Percentiles rank a stretch among this genome's conserved stretches.
Conservation (phyloP, 2,888 invertebrate species). For the Hydropsyche betteni region DNA sequence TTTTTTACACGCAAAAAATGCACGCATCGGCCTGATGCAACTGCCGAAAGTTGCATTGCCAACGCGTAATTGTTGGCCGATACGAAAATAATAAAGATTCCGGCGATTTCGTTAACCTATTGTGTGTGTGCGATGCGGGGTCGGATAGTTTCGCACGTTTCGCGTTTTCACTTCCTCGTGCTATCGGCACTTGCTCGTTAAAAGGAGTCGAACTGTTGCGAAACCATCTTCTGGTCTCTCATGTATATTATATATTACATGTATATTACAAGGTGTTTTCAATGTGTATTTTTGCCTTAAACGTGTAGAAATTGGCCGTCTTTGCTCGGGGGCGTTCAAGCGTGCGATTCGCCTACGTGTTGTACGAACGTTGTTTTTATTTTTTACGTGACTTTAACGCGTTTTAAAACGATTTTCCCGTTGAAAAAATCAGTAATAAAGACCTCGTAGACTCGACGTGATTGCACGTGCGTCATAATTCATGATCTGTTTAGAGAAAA, state of each 20-base stretch:
- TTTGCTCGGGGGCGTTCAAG: background rate
- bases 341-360: conserved; percentile 10
- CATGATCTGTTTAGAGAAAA: too few relatives aligned
- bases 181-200: conserved; percentile 27
- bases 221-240: background rate
- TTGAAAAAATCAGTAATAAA: too few relatives aligned
- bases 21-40: too few relatives aligned
- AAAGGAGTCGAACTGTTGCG: conserved; percentile 27
- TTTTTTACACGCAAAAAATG: background rate
- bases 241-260: background rate
- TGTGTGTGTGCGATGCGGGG: background rate
- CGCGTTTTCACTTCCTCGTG: conserved; percentile 24
- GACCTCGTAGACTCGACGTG: too few relatives aligned
- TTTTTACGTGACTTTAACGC: conserved; percentile 3
- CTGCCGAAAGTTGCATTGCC: too few relatives aligned
- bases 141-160: background rate
- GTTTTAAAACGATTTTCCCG: background rate
- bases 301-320: conserved; percentile 20
- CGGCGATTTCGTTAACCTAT: conserved; percentile 10
- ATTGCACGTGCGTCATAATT: too few relatives aligned
- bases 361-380: background rate
- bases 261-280: background rate
- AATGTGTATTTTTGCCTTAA: too few relatives aligned
- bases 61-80: too few relatives aligned
- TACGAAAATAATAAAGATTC: background rate